Evolutionary conservation across 2,797 vertebrate species (phyloP), one percentile per base, ranked within the genome.

Genomic region (Phalanger gymnotis): DNA sequence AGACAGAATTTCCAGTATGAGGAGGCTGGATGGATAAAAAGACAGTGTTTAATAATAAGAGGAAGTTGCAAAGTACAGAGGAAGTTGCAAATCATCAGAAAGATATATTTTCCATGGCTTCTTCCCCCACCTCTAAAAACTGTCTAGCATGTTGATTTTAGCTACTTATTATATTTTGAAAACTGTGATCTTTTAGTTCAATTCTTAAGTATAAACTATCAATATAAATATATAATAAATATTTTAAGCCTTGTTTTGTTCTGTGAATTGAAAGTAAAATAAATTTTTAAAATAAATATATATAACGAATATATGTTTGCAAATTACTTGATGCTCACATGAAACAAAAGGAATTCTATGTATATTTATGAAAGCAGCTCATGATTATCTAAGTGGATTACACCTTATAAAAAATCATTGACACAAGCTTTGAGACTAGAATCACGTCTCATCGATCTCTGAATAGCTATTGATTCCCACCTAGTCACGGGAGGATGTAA

Each of bases 1-100:
- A 99, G 97, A 95, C 99, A 99, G 91, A 99, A 98, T 96, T 98
- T 99, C 98, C 99, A 99, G 98, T 99, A 99, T 61, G 99, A 96
- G 95, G 99, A 99, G 54, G 99, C 99, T 99, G 98, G 96, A 96
- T 1, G 54, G 40, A 97, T 55, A 93, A 73, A 9, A 19, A 94
- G 87, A 97, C 51, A 93, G 5, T 92, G 66, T 95, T 95, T 25
- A 94, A 96, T 96, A 87, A 95, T 54, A 31, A 10, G 53, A n/a
- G n/a, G n/a, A n/a, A n/a, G n/a, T n/a, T n/a, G n/a, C n/a, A n/a
- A n/a, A 96, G 87, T 51, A 1, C 52, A 51, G n/a, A 91, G 54
- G 92, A 95, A 92, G 51, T 2, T 92, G 57, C 14, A 34, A 92
- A 54, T 95, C 94, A 97, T 66, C 47, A 95, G 93, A 57, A 97